Base-by-base conservation (phyloP, 1,140 invertebrate genomes). In the Cherax quadricarinatus region DNA sequence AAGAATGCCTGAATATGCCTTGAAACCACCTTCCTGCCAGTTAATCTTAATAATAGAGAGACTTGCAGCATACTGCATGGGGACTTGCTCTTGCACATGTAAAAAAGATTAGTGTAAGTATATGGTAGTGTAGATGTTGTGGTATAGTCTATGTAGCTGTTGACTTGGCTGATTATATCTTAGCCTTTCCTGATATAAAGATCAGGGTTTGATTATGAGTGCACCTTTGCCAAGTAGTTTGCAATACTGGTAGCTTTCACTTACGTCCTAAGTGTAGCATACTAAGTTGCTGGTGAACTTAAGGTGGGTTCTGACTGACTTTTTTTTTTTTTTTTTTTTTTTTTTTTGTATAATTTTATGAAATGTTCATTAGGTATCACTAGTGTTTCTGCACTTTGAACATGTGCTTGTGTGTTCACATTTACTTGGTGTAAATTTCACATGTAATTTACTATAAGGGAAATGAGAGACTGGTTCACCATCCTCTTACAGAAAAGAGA, bases 141-240 rank as follows among this genome's bases (percentile, higher is more conserved):
- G 24, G 70, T 75, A 30, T 6, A 75, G n/a, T 30, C 9, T n/a
- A n/a, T 75, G 24, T 75, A 75, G 62, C 18, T 66, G 62, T 4
- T 66, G 62, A 66, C 1, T 1, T 66, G 62, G 62, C 70, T 75
- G 70, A 12, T n/a, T 30, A 6, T 75, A 10, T 75, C 24, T 24
- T 30, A 21, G 1, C 70, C 70, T 75, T 75, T 6, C n/a, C 24
- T 30, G n/a, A n/a, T 30, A 75, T n/a, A 30, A 75, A 75, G 24
- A 75, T 75, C 70, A 75, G 24, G 70, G 24, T 75, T 75, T 24
- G 21, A 30, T 30, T 7, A 10, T 9, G 21, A 70, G 66, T n/a
- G n/a, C 81, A 57, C 81, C 81, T 57, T 83, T 21, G 70, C 70
- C 30, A 30, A 75, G 70, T 75, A 75, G 70, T 75, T 75, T 30